phyloP scores from a whole-genome alignment of 2,888 invertebrate genomes.

The Ceramica pisi region DNA sequence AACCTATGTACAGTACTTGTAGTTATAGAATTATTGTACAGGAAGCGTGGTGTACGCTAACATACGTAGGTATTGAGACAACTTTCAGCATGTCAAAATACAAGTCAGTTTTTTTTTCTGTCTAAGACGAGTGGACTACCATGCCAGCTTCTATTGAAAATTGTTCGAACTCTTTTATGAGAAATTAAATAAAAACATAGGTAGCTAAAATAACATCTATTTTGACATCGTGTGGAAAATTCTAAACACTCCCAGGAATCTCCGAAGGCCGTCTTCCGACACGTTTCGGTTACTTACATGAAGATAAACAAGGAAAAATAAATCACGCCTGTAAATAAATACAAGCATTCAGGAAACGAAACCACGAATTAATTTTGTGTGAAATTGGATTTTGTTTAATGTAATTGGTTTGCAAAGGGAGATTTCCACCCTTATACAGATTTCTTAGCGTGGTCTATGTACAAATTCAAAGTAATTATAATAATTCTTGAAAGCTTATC shows the following conservation, averaged over 20 bases:
- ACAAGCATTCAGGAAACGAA: background rate
- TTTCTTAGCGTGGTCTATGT: background rate
- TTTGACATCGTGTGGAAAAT: constrained; percentile 7
- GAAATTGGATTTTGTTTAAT: constrained; percentile 20
- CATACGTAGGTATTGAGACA: too few relatives aligned
- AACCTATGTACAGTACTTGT: too few relatives aligned
- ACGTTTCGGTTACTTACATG: constrained; percentile 24
- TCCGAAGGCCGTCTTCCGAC: constrained; percentile 14
- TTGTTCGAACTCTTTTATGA: too few relatives aligned
- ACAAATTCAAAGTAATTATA: background rate
- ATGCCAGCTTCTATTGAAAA: too few relatives aligned
- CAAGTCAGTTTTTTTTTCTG: too few relatives aligned
- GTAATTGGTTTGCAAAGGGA: background rate
- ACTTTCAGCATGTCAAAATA: too few relatives aligned
- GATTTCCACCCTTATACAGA: background rate
- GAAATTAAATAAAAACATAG: constrained; percentile 2
- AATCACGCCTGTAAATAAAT: constrained; percentile 23
- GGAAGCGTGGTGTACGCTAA: too few relatives aligned
- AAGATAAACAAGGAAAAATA: constrained; percentile 41
- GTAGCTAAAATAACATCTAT: background rate
- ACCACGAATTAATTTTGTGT: constrained; percentile 24
- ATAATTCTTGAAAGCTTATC: too few relatives aligned
- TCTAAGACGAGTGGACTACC: too few relatives aligned
- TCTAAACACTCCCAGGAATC: constrained; percentile 13
- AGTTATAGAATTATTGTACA: too few relatives aligned